These are phyloP conservation scores for Puma concolor DNA, from an alignment of 2,113 vertebrate genomes.

Conservation along the genomic window DNA sequence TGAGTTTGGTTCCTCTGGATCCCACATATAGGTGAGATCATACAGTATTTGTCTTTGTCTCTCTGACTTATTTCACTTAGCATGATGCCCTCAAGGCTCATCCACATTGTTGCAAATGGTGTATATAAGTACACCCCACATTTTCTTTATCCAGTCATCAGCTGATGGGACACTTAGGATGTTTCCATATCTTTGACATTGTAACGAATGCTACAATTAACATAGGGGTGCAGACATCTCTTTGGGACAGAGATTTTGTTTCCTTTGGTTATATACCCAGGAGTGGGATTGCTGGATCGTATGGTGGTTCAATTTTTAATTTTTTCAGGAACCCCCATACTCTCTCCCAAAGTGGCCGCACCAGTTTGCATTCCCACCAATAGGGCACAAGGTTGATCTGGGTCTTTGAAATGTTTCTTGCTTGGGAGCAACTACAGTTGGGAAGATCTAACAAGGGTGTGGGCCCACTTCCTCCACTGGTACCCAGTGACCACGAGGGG, in stretches of 20 bases:
- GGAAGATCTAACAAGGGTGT: accelerated
- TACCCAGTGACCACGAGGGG: accelerated
- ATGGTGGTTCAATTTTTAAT: neutral
- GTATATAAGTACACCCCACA: neutral
- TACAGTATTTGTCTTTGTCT: neutral
- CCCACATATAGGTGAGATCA: neutral
- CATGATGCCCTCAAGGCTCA: neutral
- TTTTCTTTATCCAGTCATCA: neutral
- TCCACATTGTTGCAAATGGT: neutral
- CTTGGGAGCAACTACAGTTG: neutral
- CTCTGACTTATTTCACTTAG: neutral
- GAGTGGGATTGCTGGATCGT: neutral
- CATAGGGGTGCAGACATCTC: neutral
- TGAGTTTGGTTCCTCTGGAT: neutral
- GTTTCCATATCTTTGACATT: neutral
- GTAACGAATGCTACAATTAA: neutral
- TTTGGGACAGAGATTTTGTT: neutral
- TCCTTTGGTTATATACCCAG: neutral
- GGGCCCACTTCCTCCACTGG: neutral
- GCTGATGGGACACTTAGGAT: neutral
- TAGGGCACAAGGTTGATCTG: neutral
- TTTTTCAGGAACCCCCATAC: neutral
- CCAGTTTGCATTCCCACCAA: neutral
- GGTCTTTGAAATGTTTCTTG: neutral
- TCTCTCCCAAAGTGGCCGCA: neutral